Evolutionary conservation across 2,797 vertebrate species (phyloP).

Genomic region (Notolepis coatsorum): DNA sequence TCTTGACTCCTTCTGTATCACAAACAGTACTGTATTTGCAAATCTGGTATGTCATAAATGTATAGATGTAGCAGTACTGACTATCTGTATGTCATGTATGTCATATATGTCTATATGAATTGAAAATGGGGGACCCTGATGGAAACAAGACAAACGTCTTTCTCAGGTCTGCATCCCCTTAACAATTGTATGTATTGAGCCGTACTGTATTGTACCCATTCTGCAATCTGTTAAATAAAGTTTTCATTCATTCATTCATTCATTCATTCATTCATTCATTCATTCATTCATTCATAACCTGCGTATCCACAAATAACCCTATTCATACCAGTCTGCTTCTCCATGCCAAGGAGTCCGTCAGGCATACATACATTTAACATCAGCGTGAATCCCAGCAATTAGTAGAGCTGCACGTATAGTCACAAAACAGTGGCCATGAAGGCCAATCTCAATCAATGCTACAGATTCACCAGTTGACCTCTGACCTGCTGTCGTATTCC

Average conservation of each 20-base stretch:
- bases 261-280: not conserved
- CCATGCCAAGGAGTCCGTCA: not conserved
- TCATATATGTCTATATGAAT: too few relatives aligned
- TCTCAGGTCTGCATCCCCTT: too few relatives aligned
- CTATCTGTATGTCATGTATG: too few relatives aligned
- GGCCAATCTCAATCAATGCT: slow-evolving; percentile 30
- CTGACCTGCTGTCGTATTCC: slow-evolving; percentile 23
- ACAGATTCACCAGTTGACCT: slow-evolving; percentile 21
- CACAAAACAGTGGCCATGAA: slow-evolving; percentile 7
- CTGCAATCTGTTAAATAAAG: too few relatives aligned
- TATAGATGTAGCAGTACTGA: too few relatives aligned
- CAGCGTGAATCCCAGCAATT: slow-evolving; percentile 10
- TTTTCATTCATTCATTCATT: slow-evolving; percentile 24
- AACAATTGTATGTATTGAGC: too few relatives aligned
- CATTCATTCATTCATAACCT: not conserved
- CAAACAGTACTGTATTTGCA: too few relatives aligned
- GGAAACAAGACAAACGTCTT: too few relatives aligned
- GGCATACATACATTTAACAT: not conserved
- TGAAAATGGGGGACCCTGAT: too few relatives aligned
- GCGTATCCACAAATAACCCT: slow-evolving; percentile 35
- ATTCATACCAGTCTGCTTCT: slow-evolving; percentile 30
- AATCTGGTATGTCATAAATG: too few relatives aligned
- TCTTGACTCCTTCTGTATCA: too few relatives aligned
- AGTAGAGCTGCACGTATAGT: slow-evolving; percentile 11
- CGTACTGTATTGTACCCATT: too few relatives aligned